These are phyloP conservation scores for Parasteatoda tepidariorum DNA, from an alignment of 1,140 invertebrate genomes.

Conservation along the genomic window DNA sequence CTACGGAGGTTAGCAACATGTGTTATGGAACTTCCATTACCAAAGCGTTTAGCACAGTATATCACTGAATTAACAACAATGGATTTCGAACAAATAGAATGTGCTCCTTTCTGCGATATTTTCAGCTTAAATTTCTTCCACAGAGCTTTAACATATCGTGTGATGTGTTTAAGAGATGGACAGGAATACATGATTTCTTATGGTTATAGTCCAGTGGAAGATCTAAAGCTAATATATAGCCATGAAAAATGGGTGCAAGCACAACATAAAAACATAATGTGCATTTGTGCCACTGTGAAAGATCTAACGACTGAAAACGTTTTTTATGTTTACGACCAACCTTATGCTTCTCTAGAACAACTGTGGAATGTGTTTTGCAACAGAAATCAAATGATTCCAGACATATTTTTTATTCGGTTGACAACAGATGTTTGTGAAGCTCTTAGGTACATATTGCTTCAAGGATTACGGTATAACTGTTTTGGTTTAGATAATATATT, in stretches of 20 bases:
- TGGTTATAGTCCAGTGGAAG: constrained; percentile 21
- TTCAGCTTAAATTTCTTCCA: constrained; percentile 59
- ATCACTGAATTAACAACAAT: constrained; percentile 42
- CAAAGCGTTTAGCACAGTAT: constrained; percentile 19
- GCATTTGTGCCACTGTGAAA: constrained; percentile 44
- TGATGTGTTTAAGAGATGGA: constrained; percentile 36
- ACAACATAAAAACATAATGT: constrained; percentile 54
- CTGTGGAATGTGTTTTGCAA: constrained; percentile 49
- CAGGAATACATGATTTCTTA: constrained; percentile 59
- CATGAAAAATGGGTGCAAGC: constrained; percentile 52
- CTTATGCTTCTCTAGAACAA: constrained; percentile 40
- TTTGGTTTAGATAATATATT: constrained; percentile 60
- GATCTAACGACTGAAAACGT: constrained; percentile 53
- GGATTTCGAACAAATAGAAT: constrained; percentile 60
- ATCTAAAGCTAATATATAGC: background rate
- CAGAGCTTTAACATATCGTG: constrained; percentile 57
- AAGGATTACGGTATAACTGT: constrained; percentile 33
- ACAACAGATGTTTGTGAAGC: constrained; percentile 42
- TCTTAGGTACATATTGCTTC: constrained; percentile 22
- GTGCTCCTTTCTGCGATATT: constrained; percentile 57
- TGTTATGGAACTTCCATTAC: constrained; percentile 18
- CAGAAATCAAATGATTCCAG: constrained; percentile 28
- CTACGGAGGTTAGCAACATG: constrained; percentile 18
- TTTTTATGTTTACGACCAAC: constrained; percentile 57
- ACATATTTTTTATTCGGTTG: constrained; percentile 40